Evolutionary conservation across 2,113 vertebrate genomes (phyloP), one percentile per base, ranked within the genome.

Genomic region (Elachura formosa): DNA sequence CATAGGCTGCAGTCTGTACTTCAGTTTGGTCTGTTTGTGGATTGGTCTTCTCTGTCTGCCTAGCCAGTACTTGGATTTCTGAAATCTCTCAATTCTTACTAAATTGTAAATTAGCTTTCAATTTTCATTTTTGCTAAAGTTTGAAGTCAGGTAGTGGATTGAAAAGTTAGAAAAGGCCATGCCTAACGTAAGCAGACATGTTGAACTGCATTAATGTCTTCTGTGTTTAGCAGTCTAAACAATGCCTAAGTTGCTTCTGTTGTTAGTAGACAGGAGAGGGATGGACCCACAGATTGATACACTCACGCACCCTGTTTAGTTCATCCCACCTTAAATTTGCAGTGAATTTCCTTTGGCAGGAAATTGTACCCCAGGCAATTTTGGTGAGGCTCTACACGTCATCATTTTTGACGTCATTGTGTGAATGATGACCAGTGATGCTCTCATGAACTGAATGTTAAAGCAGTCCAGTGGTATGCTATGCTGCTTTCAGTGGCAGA

Each of bases 301-400:
- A 38, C 13, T 80, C 13, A 5, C 0, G 0, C 6, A 5, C 33
- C 3, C 2, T 8, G 9, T 46, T 59, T 68, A 68, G 11, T 48
- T 93, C 29, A 33, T 58, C 24, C 18, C 51, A 43, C 34, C 8
- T 63, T 59, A 46, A 77, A 45, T 49, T 77, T 66, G 43, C 41
- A 41, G 11, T 0, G 1, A 54, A 13, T 29, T 23, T 20, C 29
- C 25, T 81, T 68, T 87, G 82, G 22, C 41, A 54, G 48, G 64
- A 77, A 62, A 64, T 14, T 71, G n/a, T 75, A 51, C 48, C 23
- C 21, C 45, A 68, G 5, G 7, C 33, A 33, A 11, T 87, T 81
- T 71, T 78, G 41, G 13, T 36, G 38, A 71, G 22, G 33, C 43
- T 51, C 11, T 84, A 14, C 14, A 73, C 59, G 31, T 58, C 4